These are phyloP conservation scores for Cataglyphis hispanica DNA, from an alignment of 1,140 invertebrate genomes.

Conservation along the genomic window DNA sequence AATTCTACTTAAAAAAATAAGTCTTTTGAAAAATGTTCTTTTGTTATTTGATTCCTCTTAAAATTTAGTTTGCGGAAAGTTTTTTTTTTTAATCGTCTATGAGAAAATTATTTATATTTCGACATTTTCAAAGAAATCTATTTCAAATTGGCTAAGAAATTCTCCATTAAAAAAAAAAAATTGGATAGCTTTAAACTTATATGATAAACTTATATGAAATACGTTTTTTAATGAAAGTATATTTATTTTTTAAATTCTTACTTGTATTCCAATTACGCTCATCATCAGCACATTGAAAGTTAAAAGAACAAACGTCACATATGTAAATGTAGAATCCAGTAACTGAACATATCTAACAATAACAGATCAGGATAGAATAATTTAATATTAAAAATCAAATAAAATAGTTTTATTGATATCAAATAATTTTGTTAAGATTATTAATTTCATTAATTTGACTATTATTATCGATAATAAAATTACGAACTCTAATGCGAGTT, in stretches of 20 bases:
- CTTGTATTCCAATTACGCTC: conserved; percentile 33
- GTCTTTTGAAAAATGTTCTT: too few species aligned
- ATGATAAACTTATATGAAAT: not conserved
- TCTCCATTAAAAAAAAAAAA: too few species aligned
- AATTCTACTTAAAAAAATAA: too few species aligned
- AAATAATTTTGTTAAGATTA: not conserved
- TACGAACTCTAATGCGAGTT: conserved; percentile 45
- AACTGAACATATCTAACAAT: conserved; percentile 18
- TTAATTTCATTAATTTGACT: not conserved
- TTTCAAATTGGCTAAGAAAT: too few species aligned
- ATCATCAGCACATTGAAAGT: conserved; percentile 9
- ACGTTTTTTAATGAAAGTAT: not conserved
- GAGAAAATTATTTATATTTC: too few species aligned
- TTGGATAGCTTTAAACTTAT: too few species aligned
- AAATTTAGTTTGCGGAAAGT: too few species aligned
- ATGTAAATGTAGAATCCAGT: conserved; percentile 13
- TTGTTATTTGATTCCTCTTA: too few species aligned
- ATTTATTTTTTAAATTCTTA: not conserved
- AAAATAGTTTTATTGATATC: not conserved
- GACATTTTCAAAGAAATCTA: too few species aligned
- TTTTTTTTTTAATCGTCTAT: too few species aligned
- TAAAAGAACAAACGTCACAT: conserved; percentile 7
- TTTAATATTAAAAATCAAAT: not conserved
- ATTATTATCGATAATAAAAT: not conserved
- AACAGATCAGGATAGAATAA: not conserved